Evolutionary conservation across 2,797 vertebrate species (phyloP).

Genomic region (Cichlasoma orientale): DNA sequence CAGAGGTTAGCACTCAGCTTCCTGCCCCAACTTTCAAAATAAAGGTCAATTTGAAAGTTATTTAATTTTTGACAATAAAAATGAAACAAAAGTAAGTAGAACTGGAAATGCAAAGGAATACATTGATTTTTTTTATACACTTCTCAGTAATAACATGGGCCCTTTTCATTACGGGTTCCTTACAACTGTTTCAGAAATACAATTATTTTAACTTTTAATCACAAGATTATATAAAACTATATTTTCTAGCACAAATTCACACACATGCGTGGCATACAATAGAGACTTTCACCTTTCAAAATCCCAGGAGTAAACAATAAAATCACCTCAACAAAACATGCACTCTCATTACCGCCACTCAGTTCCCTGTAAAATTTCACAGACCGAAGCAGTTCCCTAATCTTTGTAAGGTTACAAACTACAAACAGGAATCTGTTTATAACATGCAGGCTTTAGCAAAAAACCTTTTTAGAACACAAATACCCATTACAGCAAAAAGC

Average conservation of each 20-base stretch:
- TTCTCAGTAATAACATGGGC: background rate
- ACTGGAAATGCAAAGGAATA: background rate
- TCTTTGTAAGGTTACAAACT: background rate
- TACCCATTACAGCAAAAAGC: no score
- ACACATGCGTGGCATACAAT: background rate
- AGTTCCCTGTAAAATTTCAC: background rate
- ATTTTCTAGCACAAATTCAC: background rate
- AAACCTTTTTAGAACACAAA: background rate
- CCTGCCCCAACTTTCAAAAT: slow-evolving; percentile 44
- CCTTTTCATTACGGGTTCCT: background rate
- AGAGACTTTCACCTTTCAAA: background rate
- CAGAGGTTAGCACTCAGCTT: background rate
- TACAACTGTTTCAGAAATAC: background rate
- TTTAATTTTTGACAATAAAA: background rate
- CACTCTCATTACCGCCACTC: background rate
- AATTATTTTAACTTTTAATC: background rate
- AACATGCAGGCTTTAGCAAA: background rate
- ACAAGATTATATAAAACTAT: accelerated
- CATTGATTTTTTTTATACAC: background rate
- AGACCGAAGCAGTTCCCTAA: background rate
- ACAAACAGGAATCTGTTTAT: background rate
- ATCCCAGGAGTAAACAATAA: no score
- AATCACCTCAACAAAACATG: background rate
- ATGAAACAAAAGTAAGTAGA: background rate
- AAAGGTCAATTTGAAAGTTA: background rate